A percentile compares a stretch with the other conserved stretches of the same genome.
Conservation (phyloP, 1,140 invertebrate genomes). For the Cepaea nemoralis region DNA sequence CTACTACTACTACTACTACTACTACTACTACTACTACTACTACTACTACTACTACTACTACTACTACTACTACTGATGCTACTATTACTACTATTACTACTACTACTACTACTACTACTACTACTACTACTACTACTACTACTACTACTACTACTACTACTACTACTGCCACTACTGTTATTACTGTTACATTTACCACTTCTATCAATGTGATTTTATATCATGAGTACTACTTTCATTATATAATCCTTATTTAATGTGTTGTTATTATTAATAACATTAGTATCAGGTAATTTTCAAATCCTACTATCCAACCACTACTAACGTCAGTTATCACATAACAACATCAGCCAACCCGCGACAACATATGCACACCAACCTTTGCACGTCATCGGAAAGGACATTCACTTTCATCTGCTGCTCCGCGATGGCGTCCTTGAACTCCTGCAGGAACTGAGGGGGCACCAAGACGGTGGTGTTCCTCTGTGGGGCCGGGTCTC, state of each 20-base stretch:
- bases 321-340: too few species aligned
- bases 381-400: neutral
- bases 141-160: slow-evolving; percentile 23
- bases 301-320: too few species aligned
- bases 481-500: neutral
- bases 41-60: slow-evolving; percentile 26
- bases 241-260: too few species aligned
- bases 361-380: neutral
- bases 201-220: too few species aligned
- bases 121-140: slow-evolving; percentile 24
- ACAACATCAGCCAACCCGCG: too few species aligned
- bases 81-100: slow-evolving; percentile 18
- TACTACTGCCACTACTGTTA: neutral
- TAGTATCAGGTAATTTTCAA: too few species aligned
- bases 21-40: slow-evolving; percentile 23
- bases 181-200: neutral
- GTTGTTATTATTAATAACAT: too few species aligned
- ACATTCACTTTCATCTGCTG: neutral
- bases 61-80: slow-evolving; percentile 18
- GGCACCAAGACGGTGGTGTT: slow-evolving; percentile 19
- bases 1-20: slow-evolving; percentile 26
- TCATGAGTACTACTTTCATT: too few species aligned
- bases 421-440: neutral
- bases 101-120: slow-evolving; percentile 21
- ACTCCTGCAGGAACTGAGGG: neutral